Evolutionary conservation across 2,797 vertebrate species (phyloP), one percentile per base, ranked within the genome.

Genomic region (Crocidura indochinensis): DNA sequence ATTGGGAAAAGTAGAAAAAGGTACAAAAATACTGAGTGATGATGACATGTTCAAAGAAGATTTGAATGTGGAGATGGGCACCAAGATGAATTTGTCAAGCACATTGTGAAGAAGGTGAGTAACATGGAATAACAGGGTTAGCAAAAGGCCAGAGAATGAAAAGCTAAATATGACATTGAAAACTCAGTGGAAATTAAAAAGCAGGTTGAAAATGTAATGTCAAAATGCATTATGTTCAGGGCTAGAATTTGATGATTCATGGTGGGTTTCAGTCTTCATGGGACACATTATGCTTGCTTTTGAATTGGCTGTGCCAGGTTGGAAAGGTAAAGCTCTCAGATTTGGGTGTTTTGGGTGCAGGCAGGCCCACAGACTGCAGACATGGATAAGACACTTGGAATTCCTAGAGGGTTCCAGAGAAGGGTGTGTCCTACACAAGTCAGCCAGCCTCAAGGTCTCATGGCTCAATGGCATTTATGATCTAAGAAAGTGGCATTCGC

Each of bases 401-500:
- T 1, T 26, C 4, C 27, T 29, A 26, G 10, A 3, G 0, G 60
- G 44, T 75, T 27, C 86, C 88, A 92, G 49, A 81, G 92, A 90
- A 88, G 62, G 84, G 56, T 10, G 2, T 72, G 38, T 6, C 2
- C 27, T 19, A 53, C 22, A 72, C 72, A 92, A 64, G 46, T 15
- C 14, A 60, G 67, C 27, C 44, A 22, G 22, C 38, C 0, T n/a
- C 51, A 94, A 74, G 38, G 47, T 71, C 72, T 68, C 26, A 68
- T 47, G 15, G 46, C 56, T 14, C 15, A 68, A 64, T 92, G 83
- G 75, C 76, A 81, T 65, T 93, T 83, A 56, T 2, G 10, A 85
- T 29, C 29, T 85, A 84, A 85, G 84, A 91, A 76, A 91, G 91
- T 78, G 19, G 79, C 71, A 88, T 88, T 82, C 49, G 78, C 6